Evolutionary conservation across 2,888 invertebrate species (phyloP).

Genomic region (Orthonychiurus folsomi): DNA sequence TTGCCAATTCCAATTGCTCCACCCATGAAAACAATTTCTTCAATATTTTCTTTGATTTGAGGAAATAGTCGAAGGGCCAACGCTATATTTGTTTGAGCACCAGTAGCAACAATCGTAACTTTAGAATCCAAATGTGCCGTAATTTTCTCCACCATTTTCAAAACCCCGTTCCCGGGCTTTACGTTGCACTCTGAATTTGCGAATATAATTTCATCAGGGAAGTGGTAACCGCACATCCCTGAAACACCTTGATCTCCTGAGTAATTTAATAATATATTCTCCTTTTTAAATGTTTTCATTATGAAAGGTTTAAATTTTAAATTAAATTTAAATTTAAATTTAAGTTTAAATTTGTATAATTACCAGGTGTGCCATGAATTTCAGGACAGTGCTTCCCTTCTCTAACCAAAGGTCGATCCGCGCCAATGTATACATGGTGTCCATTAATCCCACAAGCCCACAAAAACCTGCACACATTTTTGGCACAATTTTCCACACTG

Average conservation of each 20-base stretch:
- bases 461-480: constrained; percentile 24
- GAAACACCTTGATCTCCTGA: constrained; percentile 30
- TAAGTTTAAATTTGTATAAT: not conserved
- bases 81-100: constrained; percentile 29
- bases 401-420: constrained; percentile 19
- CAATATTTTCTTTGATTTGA: constrained; percentile 22
- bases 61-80: constrained; percentile 27
- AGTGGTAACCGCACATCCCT: constrained; percentile 31
- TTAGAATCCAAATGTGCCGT: constrained; percentile 12
- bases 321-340: not conserved
- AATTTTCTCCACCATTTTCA: constrained; percentile 21
- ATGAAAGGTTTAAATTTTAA: no score
- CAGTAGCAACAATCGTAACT: constrained; percentile 27
- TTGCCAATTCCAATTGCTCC: constrained; percentile 31
- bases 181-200: constrained; percentile 10
- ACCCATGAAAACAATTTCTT: constrained; percentile 29
- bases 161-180: constrained; percentile 17
- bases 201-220: constrained; percentile 27
- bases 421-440: constrained; percentile 23
- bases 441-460: constrained; percentile 29
- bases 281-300: no score
- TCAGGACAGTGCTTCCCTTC: constrained; percentile 28
- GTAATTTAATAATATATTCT: not conserved
- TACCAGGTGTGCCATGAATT: constrained; percentile 30
- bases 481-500: constrained; percentile 23